Base-by-base conservation (phyloP, 1,140 invertebrate species). In the Drosophila erecta region DNA sequence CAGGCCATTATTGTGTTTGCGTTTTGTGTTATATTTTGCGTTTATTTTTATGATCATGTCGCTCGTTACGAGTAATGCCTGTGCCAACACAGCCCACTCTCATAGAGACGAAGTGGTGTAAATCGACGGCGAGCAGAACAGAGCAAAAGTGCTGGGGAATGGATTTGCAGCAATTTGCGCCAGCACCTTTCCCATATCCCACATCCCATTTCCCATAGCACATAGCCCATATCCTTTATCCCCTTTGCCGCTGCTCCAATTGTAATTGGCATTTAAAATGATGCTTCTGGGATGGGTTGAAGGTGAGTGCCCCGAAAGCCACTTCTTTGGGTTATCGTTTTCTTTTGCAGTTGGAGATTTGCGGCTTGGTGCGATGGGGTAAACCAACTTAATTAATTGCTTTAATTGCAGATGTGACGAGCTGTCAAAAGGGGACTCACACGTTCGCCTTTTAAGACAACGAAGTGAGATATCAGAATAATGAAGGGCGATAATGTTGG, bases 31-130 rank as follows among this genome's bases (percentile, higher is more conserved):
- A 81, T 86, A 81, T 86, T 67, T 89, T 89, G 85, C 85, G 84
- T 89, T 89, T 89, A 89, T 89, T 89, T 89, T 89, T 89, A 89
- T 89, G 84, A 89, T 89, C 84, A 89, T 89, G 84, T 87, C 66
- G 76, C 84, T 87, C 84, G 84, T 87, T 89, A 87, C 76, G 81
- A 89, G 77, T 87, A 87, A 87, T 89, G 84, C 79, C 76, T 81
- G 64, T 70, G 79, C 67, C 84, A 71, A 62, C 51, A 76, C 14
- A 67, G 47, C 57, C 57, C 27, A 71, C 65, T 51, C 55, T 17
- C 38, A 53, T 43, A 60, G 62, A 38, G 30, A 53, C 8, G n/a
- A n/a, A 54, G 27, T 33, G 41, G 15, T 15, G 14, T 27, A 27
- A 56, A 43, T 49, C 51, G 67, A 59, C 73, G 53, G 37, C 46